Conservation (phyloP, 2,113 vertebrate species). For the Epinephelus moara region DNA sequence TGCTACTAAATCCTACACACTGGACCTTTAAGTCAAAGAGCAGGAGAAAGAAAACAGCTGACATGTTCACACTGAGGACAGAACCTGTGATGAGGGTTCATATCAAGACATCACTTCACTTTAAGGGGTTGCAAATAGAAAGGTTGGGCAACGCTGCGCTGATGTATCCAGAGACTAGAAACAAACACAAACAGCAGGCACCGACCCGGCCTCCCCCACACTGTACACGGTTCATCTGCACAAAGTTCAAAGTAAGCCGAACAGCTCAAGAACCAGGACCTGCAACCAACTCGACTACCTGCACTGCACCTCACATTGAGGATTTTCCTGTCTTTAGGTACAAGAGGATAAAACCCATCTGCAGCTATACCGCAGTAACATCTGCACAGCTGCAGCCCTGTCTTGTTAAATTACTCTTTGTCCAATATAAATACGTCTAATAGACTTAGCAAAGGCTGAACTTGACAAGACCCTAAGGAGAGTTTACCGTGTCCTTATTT, state of each 20-base stretch:
- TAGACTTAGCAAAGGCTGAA: slow-evolving; percentile 36
- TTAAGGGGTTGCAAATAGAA: neutral
- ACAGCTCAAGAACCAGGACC: neutral
- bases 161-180: neutral
- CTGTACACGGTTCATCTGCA: neutral
- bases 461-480: slow-evolving; percentile 40
- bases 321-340: neutral
- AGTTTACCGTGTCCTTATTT: slow-evolving; percentile 44
- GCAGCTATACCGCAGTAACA: slow-evolving; percentile 27
- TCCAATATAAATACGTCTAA: slow-evolving; percentile 41
- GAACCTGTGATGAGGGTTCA: neutral
- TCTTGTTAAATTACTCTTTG: slow-evolving; percentile 40
- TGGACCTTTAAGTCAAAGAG: neutral
- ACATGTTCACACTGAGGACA: neutral
- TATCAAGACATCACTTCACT: neutral
- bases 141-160: neutral
- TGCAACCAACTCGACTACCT: neutral
- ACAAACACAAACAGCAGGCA: neutral
- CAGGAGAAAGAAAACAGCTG: neutral
- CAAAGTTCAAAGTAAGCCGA: neutral
- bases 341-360: neutral
- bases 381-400: slow-evolving; percentile 43
- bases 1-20: too few relatives aligned
- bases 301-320: neutral
- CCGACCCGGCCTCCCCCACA: neutral